These are phyloP conservation scores for Zeuzera pyrina DNA, from an alignment of 2,888 invertebrate species.

Conservation along the genomic window DNA sequence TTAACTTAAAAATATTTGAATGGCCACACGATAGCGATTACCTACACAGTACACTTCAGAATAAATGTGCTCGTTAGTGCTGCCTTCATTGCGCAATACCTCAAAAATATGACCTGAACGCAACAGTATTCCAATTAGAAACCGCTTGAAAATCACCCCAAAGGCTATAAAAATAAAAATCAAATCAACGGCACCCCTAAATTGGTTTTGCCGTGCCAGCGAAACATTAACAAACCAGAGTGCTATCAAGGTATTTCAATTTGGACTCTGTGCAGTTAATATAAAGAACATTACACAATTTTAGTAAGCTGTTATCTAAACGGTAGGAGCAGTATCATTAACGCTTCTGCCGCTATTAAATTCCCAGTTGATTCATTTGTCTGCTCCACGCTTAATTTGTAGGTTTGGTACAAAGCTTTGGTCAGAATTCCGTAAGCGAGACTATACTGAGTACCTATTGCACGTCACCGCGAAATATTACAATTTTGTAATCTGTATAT, in stretches of 20 bases:
- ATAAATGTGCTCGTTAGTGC: slow-evolving; percentile 24
- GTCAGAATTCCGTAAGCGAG: too few species aligned
- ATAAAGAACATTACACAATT: too few species aligned
- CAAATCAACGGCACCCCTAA: neutral
- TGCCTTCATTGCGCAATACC: slow-evolving; percentile 22
- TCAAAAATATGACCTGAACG: slow-evolving; percentile 19
- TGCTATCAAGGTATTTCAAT: neutral
- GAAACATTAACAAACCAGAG: neutral
- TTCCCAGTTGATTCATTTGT: slow-evolving; percentile 21
- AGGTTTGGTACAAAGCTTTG: too few species aligned
- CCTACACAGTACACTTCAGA: slow-evolving; percentile 14
- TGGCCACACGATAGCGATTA: neutral
- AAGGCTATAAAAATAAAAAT: slow-evolving; percentile 1
- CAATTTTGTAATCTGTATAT: too few species aligned
- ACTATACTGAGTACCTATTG: too few species aligned
- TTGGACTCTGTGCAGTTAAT: neutral
- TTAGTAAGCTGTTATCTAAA: too few species aligned
- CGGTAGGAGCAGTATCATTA: slow-evolving; percentile 20
- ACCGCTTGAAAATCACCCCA: slow-evolving; percentile 1
- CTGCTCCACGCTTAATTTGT: slow-evolving; percentile 11
- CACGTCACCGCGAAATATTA: too few species aligned
- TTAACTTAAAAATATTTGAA: slow-evolving; percentile 12
- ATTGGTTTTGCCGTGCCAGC: neutral
- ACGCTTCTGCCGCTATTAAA: slow-evolving; percentile 17
- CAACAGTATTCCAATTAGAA: too few species aligned